Conservation (phyloP, 1,140 invertebrate species). For the Parapsyche elsis region DNA sequence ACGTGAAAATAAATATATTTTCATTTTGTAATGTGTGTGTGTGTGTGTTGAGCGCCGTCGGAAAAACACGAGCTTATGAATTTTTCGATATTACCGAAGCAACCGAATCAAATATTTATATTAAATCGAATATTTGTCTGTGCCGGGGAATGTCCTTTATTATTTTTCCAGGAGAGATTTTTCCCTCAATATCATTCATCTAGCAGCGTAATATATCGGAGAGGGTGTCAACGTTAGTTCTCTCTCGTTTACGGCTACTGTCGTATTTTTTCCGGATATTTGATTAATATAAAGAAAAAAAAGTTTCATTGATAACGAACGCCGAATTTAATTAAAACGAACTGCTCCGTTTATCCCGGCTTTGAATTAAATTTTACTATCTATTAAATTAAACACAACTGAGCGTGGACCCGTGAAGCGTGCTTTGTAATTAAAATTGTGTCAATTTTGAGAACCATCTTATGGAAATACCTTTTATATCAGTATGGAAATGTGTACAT, state of each 20-base stretch:
- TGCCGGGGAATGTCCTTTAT: not conserved
- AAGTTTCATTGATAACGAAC: too few species aligned
- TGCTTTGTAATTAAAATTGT: too few species aligned
- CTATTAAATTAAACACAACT: too few species aligned
- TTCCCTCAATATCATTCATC: constrained; percentile 15
- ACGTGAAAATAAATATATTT: not conserved
- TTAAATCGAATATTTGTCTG: constrained; percentile 10
- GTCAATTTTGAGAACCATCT: too few species aligned
- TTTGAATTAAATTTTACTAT: too few species aligned
- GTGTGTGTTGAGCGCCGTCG: not conserved
- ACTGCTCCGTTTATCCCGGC: too few species aligned
- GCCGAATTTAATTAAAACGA: too few species aligned
- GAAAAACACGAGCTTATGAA: not conserved
- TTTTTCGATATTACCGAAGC: constrained; percentile 1
- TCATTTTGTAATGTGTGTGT: too few species aligned
- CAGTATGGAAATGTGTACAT: too few species aligned
- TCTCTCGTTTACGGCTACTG: not conserved
- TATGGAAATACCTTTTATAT: too few species aligned
- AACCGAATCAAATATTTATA: constrained; percentile 18
- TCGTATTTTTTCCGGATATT: not conserved
- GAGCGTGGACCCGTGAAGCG: too few species aligned
- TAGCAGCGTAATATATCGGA: not conserved
- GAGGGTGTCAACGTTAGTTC: not conserved
- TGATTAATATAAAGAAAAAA: too few species aligned
- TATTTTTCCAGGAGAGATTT: constrained; percentile 15